Conservation (phyloP, 2,888 invertebrate species). For the Aromia moschata region DNA sequence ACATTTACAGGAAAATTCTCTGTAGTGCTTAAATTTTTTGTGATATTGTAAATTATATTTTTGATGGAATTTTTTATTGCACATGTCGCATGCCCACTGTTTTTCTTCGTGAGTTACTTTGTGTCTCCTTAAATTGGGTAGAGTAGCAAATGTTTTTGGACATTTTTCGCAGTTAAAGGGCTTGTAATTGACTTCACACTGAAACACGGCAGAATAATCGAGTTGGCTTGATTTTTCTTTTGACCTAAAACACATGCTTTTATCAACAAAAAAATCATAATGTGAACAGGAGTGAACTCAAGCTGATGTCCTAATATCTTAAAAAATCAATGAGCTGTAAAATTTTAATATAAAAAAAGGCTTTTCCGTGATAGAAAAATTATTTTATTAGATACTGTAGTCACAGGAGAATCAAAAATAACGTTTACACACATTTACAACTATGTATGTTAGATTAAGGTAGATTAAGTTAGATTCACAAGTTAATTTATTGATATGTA, state of each 20-base stretch:
- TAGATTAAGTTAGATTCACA: no score
- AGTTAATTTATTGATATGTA: no score
- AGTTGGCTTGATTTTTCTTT: constrained; percentile 9
- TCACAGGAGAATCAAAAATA: no score
- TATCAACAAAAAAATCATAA: no score
- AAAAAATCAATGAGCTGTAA: no score
- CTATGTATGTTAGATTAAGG: no score
- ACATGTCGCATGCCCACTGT: constrained; percentile 41
- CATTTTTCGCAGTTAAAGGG: constrained; percentile 39
- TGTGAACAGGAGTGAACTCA: no score
- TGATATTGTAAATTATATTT: constrained; percentile 65
- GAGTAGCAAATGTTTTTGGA: constrained; percentile 36
- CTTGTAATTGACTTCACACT: constrained; percentile 28
- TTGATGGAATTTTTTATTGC: constrained; percentile 55
- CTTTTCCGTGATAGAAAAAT: no score
- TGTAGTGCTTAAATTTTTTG: constrained; percentile 56
- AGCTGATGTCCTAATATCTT: no score
- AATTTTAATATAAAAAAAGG: no score
- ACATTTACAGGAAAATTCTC: constrained; percentile 37
- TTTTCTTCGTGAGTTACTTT: constrained; percentile 40
- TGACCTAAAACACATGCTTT: constrained; percentile 28
- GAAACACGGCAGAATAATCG: constrained; percentile 26
- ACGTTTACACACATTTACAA: no score
- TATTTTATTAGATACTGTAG: no score
- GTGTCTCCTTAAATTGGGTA: constrained; percentile 37